These are phyloP conservation scores for Ophraella communa DNA, from an alignment of 2,888 invertebrate genomes.

Conservation along the genomic window DNA sequence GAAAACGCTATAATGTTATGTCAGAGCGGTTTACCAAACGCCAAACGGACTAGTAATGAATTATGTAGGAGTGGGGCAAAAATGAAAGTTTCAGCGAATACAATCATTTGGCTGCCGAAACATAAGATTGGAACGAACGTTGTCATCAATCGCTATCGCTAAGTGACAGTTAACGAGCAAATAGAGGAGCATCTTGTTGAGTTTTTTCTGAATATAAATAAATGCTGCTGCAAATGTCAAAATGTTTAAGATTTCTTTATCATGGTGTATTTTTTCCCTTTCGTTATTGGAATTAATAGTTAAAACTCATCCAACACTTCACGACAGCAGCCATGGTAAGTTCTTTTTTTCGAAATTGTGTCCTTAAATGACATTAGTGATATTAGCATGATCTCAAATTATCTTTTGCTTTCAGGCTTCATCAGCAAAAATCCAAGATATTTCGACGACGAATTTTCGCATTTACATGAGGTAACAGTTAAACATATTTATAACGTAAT, in stretches of 20 bases:
- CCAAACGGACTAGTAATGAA: too few species aligned
- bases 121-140: not conserved
- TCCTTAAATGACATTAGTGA: conserved; percentile 37
- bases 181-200: conserved; percentile 23
- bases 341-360: conserved; percentile 40
- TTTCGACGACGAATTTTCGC: conserved; percentile 69
- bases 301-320: conserved; percentile 73
- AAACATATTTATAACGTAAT: not conserved
- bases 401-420: conserved; percentile 65
- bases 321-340: conserved; percentile 79
- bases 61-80: not conserved
- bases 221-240: conserved; percentile 54
- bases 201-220: conserved; percentile 41
- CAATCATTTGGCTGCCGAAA: not conserved
- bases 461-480: conserved; percentile 63
- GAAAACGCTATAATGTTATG: too few species aligned
- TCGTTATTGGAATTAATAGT: conserved; percentile 72
- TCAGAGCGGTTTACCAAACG: too few species aligned
- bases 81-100: not conserved
- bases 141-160: not conserved
- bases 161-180: conserved; percentile 8
- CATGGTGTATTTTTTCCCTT: conserved; percentile 72
- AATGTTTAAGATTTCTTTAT: conserved; percentile 61
- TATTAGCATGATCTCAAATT: conserved; percentile 30
- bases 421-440: conserved; percentile 75